Evolutionary conservation across 2,797 vertebrate genomes (phyloP), one percentile per base, ranked within the genome.

Genomic region (Danio choprae): DNA sequence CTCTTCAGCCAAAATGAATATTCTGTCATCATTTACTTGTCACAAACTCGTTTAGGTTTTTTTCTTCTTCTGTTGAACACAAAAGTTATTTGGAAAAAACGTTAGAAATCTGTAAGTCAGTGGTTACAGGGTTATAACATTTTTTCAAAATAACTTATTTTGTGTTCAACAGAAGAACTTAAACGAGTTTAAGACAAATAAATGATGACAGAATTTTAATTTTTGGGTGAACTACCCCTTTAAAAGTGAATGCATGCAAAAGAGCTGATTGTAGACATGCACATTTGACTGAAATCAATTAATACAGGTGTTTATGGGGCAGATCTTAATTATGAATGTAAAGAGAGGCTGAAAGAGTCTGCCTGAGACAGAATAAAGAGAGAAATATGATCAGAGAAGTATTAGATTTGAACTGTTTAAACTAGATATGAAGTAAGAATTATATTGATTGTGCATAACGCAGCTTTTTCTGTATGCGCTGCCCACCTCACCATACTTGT

Each of bases 301-400:
- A 62, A 74, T 76, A 43, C 50, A 40, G n/a, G 59, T 36, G n/a
- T 43, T 53, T 64, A 22, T 15, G 58, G 72, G 36, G 46, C 38
- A 75, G 38, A 43, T 53, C 29, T 76, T n/a, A 76, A 53, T 76
- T 41, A 53, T 75, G 38, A 51, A 64, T 64, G 29, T 75, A 63
- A 36, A 3, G 18, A 44, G 29, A 64, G 13, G 48, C 5, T 75
- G 8, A 51, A 76, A 63, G 46, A 10, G 6, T 38, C 36, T 1
- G 11, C 41, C 13, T 1, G 13, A 53, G 59, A 2, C n/a, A 20
- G 36, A 63, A 13, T 12, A 63, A 59, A 62, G 56, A 13, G 16
- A 36, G 55, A 60, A 16, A 48, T 18, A 48, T 18, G 43, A 36
- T 74, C 8, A 11, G 16, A 70, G 1, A 62, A 48, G 29, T 48